Base-by-base conservation (phyloP, 2,888 invertebrate species). In the Platerodrilus igneus region DNA sequence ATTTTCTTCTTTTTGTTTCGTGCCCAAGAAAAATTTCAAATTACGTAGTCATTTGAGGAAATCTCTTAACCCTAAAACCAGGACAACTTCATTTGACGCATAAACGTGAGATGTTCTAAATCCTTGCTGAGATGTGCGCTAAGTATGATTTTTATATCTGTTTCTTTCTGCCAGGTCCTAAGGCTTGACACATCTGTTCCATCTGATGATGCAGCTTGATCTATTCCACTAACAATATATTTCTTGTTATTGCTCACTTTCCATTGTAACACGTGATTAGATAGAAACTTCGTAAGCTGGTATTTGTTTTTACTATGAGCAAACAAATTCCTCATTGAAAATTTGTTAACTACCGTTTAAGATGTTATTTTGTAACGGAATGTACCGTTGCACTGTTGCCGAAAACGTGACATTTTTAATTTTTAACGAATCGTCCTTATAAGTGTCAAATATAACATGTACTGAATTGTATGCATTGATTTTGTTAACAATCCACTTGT, bases 91-190 rank as follows among this genome's bases (percentile, higher is more conserved):
- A n/a, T 27, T 15, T 27, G 27, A 15, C 27, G 15, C 11, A 27
- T 27, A 27, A 27, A 27, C 10, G 5, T 27, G 27, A 5, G 4
- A 13, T 27, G 27, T 27, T 27, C 15, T 27, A 15, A 13, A 27
- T 27, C 27, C 27, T 27, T 9, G 13, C 14, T 27, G 27, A 13
- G 27, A 15, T 27, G 14, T 13, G 3, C 27, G 27, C 14, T 11
- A 27, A 27, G 15, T 27, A 27, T 27, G 27, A 7, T 27, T 27
- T 27, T 27, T 27, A 15, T 27, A 23, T 23, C n/a, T n/a, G n/a
- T n/a, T n/a, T n/a, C n/a, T n/a, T n/a, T n/a, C n/a, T n/a, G n/a
- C n/a, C n/a, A n/a, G n/a, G n/a, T n/a, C n/a, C n/a, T n/a, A n/a
- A n/a, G n/a, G n/a, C n/a, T n/a, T n/a, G n/a, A n/a, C n/a, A n/a